Evolutionary conservation across 2,797 vertebrate genomes (phyloP), one percentile per base, ranked within the genome.

Genomic region (Coranthus polyacanthus): DNA sequence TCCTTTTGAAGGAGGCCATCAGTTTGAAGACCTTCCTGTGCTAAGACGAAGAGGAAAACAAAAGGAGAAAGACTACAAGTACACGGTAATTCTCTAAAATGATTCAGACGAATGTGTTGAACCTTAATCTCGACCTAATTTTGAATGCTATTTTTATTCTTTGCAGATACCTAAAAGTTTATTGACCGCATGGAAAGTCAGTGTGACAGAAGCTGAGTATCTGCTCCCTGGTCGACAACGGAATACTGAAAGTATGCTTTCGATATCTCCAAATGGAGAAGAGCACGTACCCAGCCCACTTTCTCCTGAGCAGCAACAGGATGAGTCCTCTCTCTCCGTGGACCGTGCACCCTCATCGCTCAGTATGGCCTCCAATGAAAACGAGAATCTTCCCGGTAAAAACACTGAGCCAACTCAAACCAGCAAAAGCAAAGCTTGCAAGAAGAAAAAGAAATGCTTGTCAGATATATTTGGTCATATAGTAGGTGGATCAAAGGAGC

Each of bases 161-260:
- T 89, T 52, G 81, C 79, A 99, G 98, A 95, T 99, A 93, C 97
- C 97, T 71, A 96, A 97, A 78, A 96, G 94, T 81, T 95, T 98
- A 79, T 81, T 95, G 91, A 94, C 95, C 61, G 93, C 95, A 18
- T 99, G 98, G 98, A 95, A 96, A 91, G 91, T 94, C 78, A 96
- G 97, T 44, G 96, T 99, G 79, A 70, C 91, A 51, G 96, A 97
- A 87, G 96, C 97, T 2, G 96, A 97, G 88, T 91, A 92, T 67
- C 92, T 95, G 69, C 92, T 97, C 79, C 92, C 95, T 0, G 79
- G 88, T 67, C 81, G 15, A 60, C 88, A 56, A 92, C 95, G 71
- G 86, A 94, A 78, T 2, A 41, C 76, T 34, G 80, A 86, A 50
- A 54, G 63, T 16, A 22, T 84, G 76, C 90, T 65, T 47, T 66